Percentiles rank a stretch among this genome's conserved stretches.
Conservation (phyloP, 2,888 invertebrate species). For the Megalurothrips usitatus region DNA sequence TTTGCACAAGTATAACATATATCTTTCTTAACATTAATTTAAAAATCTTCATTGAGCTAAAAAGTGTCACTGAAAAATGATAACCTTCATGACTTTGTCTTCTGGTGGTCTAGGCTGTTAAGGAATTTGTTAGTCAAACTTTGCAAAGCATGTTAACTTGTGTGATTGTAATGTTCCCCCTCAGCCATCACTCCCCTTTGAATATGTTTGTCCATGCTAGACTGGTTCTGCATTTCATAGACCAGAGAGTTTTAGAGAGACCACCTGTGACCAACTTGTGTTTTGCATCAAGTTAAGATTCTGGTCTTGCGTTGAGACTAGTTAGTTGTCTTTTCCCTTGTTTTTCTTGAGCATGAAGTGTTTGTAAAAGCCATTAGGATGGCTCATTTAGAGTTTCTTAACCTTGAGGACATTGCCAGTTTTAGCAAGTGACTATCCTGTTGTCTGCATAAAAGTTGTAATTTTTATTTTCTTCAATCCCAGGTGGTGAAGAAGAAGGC, state of each 20-base stretch:
- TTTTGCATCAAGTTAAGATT: too few relatives aligned
- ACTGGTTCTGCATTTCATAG: constrained; percentile 35
- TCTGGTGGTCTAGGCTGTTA: constrained; percentile 36
- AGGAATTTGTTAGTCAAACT: too few relatives aligned
- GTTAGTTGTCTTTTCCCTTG: too few relatives aligned
- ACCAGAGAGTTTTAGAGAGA: constrained; percentile 22
- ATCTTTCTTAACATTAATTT: constrained; percentile 38
- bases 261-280: background rate
- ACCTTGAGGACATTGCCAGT: background rate
- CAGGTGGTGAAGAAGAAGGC: constrained; percentile 49
- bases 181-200: constrained; percentile 5
- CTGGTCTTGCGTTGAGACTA: too few relatives aligned
- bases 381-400: constrained; percentile 19
- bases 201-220: background rate
- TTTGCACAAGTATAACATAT: constrained; percentile 21
- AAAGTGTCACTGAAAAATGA: too few relatives aligned
- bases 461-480: background rate
- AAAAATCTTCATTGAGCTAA: too few relatives aligned
- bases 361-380: background rate
- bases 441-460: constrained; percentile 39
- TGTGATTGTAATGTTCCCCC: background rate
- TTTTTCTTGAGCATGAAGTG: constrained; percentile 13
- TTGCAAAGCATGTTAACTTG: too few relatives aligned
- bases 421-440: constrained; percentile 36
- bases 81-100: too few relatives aligned